Evolutionary conservation across 2,113 vertebrate genomes (phyloP).

Genomic region (Odocoileus hemionus): DNA sequence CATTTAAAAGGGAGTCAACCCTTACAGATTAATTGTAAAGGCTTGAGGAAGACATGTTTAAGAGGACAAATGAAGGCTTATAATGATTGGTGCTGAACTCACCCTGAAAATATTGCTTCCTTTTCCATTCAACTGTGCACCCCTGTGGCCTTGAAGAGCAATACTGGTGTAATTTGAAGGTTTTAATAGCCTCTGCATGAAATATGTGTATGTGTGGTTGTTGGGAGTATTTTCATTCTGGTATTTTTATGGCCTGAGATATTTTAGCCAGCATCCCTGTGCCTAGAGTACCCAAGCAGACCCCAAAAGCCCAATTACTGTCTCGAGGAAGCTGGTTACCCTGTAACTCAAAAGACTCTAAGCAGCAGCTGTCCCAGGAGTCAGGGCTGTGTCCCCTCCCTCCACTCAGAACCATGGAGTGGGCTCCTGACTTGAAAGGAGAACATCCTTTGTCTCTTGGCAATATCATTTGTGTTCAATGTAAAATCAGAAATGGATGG

Average conservation of each 20-base stretch:
- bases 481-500: constrained; percentile 41
- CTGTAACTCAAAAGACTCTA: neutral
- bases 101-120: constrained; percentile 47
- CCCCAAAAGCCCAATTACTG: constrained; percentile 3
- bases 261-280: constrained; percentile 21
- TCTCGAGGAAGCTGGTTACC: constrained; percentile 10
- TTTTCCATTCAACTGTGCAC: constrained; percentile 56
- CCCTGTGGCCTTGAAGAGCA: constrained; percentile 48
- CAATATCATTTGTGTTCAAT: neutral
- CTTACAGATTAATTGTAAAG: constrained; percentile 50
- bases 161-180: constrained; percentile 35
- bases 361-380: neutral
- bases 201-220: constrained; percentile 47
- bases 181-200: constrained; percentile 60
- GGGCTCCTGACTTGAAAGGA: neutral
- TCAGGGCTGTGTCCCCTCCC: neutral
- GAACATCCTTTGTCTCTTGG: neutral
- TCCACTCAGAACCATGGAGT: neutral
- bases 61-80: constrained; percentile 46
- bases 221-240: constrained; percentile 56
- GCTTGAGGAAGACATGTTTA: constrained; percentile 25
- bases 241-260: constrained; percentile 53
- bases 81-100: constrained; percentile 49
- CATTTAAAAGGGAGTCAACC: constrained; percentile 24
- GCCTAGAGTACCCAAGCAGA: constrained; percentile 9